Conservation (phyloP, 2,113 vertebrate species). For the Gopherus flavomarginatus region DNA sequence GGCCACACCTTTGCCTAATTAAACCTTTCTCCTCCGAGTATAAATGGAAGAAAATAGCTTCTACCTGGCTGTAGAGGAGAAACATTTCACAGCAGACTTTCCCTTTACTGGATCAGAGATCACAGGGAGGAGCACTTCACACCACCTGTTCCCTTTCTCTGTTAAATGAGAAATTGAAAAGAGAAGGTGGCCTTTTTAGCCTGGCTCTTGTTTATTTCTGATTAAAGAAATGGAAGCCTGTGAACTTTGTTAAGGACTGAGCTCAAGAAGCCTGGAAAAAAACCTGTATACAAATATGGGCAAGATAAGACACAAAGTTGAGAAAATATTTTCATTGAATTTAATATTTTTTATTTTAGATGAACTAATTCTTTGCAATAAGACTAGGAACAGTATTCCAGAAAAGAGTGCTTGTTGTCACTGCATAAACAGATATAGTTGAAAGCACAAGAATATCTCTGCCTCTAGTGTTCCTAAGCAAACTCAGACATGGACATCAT, state of each 20-base stretch:
- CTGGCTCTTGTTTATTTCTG: not conserved
- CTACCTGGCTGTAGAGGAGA: not conserved
- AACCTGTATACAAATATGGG: not conserved
- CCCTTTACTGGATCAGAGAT: not conserved
- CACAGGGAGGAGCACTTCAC: not conserved
- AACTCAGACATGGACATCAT: not conserved
- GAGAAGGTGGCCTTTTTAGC: not conserved
- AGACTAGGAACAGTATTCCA: not conserved
- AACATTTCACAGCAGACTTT: not conserved
- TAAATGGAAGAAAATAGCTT: not conserved
- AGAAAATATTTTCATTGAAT: not conserved
- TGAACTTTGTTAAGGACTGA: not conserved
- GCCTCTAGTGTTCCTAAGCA: not conserved
- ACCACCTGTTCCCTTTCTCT: not conserved
- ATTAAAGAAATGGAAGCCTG: not conserved
- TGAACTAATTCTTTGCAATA: not conserved
- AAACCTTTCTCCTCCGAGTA: not conserved
- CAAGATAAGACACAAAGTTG: not conserved
- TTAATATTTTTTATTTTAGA: not conserved
- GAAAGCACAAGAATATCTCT: slow-evolving; percentile 17
- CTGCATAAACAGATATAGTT: not conserved
- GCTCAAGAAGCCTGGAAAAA: not conserved
- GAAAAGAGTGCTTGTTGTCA: not conserved
- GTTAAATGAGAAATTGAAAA: not conserved
- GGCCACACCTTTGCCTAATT: not conserved